Percentiles rank a stretch among this genome's conserved stretches.
These are phyloP conservation scores for Drosophila ananassae DNA, from an alignment of 1,140 invertebrate genomes.

Conservation along the genomic window DNA sequence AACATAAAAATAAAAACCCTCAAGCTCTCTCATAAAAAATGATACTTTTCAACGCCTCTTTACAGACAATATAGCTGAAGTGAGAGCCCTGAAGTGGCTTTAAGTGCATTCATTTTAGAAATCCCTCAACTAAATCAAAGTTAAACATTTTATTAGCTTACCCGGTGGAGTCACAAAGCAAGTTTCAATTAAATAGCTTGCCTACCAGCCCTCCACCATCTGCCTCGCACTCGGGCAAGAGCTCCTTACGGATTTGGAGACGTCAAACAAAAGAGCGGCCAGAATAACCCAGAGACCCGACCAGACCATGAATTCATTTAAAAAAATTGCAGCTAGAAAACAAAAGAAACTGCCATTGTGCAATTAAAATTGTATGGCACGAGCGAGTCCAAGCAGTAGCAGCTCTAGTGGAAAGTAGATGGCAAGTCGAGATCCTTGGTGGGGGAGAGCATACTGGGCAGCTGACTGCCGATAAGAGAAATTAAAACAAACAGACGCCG, in stretches of 20 bases:
- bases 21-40: neutral
- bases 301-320: slow-evolving; percentile 70
- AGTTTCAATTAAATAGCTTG: slow-evolving; percentile 80
- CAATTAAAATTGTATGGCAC: slow-evolving; percentile 80
- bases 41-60: neutral
- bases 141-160: slow-evolving; percentile 79
- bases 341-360: slow-evolving; percentile 76
- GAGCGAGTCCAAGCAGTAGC: slow-evolving; percentile 47
- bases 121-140: slow-evolving; percentile 82
- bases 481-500: slow-evolving; percentile 75
- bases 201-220: slow-evolving; percentile 13
- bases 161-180: slow-evolving; percentile 75
- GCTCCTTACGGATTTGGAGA: slow-evolving; percentile 69
- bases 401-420: slow-evolving; percentile 22
- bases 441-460: slow-evolving; percentile 19
- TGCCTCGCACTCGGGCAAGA: slow-evolving; percentile 9
- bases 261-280: slow-evolving; percentile 72
- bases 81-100: slow-evolving; percentile 15
- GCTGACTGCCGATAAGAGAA: slow-evolving; percentile 79
- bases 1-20: neutral
- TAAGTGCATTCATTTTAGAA: slow-evolving; percentile 65
- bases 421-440: slow-evolving; percentile 18
- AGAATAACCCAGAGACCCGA: slow-evolving; percentile 39
- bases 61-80: neutral
- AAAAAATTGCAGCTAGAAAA: slow-evolving; percentile 75